Conservation (phyloP, 1,140 invertebrate species). For the Rhagoletis zephyria region DNA sequence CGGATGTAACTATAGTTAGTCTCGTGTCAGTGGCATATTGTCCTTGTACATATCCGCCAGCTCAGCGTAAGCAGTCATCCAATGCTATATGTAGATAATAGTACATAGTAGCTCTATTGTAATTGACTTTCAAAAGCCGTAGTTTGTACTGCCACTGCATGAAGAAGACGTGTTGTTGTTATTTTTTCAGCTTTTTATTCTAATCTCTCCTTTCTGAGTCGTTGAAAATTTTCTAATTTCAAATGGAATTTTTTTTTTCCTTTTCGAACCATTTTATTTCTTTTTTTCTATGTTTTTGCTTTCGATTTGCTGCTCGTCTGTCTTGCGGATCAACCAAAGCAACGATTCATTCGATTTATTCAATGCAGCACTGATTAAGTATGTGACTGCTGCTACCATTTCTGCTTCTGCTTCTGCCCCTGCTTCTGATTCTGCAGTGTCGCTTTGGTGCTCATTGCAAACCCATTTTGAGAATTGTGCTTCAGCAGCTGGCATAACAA, state of each 20-base stretch:
- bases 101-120: conserved; percentile 1
- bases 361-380: conserved; percentile 5
- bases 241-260: conserved; percentile 29
- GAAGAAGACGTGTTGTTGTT: not conserved
- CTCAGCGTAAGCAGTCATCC: no score
- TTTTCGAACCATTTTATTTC: not conserved
- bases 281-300: not conserved
- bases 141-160: not conserved
- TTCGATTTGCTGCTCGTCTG: no score
- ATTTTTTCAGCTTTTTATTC: not conserved
- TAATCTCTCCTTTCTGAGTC: conserved; percentile 16
- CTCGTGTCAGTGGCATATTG: no score
- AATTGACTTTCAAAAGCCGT: conserved; percentile 20
- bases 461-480: conserved; percentile 33
- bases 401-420: not conserved
- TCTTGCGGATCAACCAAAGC: conserved; percentile 4
- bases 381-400: not conserved
- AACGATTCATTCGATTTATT: conserved; percentile 50
- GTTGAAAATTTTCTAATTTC: not conserved
- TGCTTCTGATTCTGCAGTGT: not conserved
- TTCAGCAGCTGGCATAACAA: conserved; percentile 9
- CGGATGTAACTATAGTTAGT: no score
- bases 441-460: not conserved
- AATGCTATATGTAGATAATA: not conserved
- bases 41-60: no score